Evolutionary conservation across 2,113 vertebrate species (phyloP), one percentile per base, ranked within the genome.

Genomic region (Callopanchax toddi): DNA sequence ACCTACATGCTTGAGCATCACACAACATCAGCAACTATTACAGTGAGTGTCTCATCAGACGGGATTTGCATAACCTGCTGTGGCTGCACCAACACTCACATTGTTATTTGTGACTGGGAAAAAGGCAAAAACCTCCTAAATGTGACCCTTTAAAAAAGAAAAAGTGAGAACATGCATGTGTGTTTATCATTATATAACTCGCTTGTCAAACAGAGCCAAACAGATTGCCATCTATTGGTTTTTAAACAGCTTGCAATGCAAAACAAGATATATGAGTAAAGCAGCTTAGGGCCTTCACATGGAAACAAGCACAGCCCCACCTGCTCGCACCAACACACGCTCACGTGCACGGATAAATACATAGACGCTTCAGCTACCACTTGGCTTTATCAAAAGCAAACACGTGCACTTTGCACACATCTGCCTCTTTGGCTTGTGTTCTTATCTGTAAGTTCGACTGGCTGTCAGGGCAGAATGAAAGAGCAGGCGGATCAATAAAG

Each of bases 11-110:
- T n/a, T n/a, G n/a, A n/a, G n/a, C n/a, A n/a, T n/a, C 3, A 25
- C 23, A 23, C 44, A 23, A 49, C 70, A 78, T 69, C 71, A 78
- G 60, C 42, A 50, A 20, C 65, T 65, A 81, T 74, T 64, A 65
- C 63, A 67, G 70, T 71, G 79, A 73, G 71, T 83, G 74, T 81
- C 74, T 80, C 65, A 68, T 75, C 67, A 74, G 65, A 44, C 57
- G 4, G 43, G 0, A 84, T 82, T 86, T 85, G 70, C 77, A 86
- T 83, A 79, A 71, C 72, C 48, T 16, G 46, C 39, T 39, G 51
- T 60, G 61, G 75, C 67, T 67, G 17, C 17, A 40, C 3, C 3
- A 84, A 64, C 61, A 49, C 70, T 73, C 56, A 48, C 57, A 74
- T 60, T 65, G 61, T 74, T 74, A 51, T 44, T 45, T 61, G 40